phyloP scores from a whole-genome alignment of 2,113 vertebrate species.

The Aramus guarauna region DNA sequence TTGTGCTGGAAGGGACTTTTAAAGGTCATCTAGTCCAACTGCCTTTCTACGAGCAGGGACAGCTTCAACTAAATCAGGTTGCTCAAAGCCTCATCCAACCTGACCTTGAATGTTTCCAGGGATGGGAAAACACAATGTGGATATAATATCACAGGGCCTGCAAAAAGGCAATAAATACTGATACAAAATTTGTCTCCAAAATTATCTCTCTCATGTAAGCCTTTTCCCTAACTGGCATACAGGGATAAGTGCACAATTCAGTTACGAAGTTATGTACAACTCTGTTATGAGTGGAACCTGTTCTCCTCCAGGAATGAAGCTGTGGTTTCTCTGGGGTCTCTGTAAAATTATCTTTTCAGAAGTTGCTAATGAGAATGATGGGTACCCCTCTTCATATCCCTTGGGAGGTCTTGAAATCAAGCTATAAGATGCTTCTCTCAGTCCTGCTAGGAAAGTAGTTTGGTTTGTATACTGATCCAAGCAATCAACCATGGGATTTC shows the following conservation, averaged over 20 bases:
- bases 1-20: neutral
- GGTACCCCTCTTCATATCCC: neutral
- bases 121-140: neutral
- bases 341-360: neutral
- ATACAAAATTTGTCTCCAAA: neutral
- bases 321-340: neutral
- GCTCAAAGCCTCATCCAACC: neutral
- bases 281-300: neutral
- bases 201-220: neutral
- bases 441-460: neutral
- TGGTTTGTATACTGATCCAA: neutral
- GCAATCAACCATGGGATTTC: neutral
- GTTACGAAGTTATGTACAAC: no score
- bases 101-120: neutral
- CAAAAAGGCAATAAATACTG: neutral
- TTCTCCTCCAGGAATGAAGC: fast-evolving
- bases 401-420: neutral
- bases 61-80: neutral
- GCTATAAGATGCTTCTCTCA: neutral
- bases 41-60: neutral
- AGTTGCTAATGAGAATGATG: neutral
- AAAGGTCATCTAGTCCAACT: neutral
- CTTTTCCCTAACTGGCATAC: neutral
- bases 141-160: neutral
- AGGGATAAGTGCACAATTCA: neutral